phyloP scores from a whole-genome alignment of 2,888 invertebrate species.

The Spodoptera exigua region DNA sequence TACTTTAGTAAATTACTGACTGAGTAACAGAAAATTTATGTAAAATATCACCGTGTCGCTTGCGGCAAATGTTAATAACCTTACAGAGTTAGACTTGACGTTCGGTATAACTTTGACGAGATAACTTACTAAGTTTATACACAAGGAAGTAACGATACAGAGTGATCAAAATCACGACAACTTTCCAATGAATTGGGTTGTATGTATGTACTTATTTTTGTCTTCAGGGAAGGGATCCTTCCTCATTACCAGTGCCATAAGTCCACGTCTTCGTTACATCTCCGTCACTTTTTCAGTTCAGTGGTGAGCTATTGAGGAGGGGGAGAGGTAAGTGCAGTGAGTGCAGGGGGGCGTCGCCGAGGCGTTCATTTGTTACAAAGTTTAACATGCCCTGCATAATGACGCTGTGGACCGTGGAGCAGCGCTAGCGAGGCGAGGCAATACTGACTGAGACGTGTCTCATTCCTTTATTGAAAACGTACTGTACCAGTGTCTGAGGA shows the following conservation, averaged over 20 bases:
- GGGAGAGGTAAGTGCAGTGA: constrained; percentile 1
- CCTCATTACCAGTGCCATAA: constrained; percentile 26
- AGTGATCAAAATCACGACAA: too few relatives aligned
- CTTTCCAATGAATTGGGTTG: too few relatives aligned
- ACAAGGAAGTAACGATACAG: too few relatives aligned
- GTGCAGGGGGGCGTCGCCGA: constrained; percentile 17
- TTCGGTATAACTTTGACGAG: too few relatives aligned
- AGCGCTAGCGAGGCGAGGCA: constrained; percentile 3
- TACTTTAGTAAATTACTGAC: too few relatives aligned
- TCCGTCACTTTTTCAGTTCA: constrained; percentile 33
- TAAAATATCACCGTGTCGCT: too few relatives aligned
- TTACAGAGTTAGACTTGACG: too few relatives aligned
- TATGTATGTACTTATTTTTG: background rate
- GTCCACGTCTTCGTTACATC: constrained; percentile 31
- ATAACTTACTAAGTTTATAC: too few relatives aligned
- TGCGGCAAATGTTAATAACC: too few relatives aligned
- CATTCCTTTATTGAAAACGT: too few relatives aligned
- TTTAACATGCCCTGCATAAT: constrained; percentile 51
- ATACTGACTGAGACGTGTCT: constrained; percentile 1
- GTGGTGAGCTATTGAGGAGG: constrained; percentile 37
- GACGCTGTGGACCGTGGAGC: constrained; percentile 13
- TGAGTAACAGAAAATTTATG: too few relatives aligned
- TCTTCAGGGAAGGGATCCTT: background rate
- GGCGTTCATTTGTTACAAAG: constrained; percentile 50
- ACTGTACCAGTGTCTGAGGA: too few relatives aligned